Percentiles rank a stretch among this genome's conserved stretches.
phyloP scores from a whole-genome alignment of 2,113 vertebrate genomes.

The Mola mola region DNA sequence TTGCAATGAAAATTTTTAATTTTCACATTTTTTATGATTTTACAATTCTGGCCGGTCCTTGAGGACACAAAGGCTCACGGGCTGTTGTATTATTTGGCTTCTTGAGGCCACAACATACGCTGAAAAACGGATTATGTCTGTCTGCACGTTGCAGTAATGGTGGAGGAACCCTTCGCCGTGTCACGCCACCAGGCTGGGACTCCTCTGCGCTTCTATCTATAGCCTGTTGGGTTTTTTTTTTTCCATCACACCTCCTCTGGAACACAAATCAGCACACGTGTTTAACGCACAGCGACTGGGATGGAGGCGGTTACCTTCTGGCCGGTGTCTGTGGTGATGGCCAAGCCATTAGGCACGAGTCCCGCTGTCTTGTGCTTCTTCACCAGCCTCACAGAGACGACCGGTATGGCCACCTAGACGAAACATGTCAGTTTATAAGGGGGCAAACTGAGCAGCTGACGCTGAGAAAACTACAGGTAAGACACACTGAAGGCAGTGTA shows the following conservation, averaged over 20 bases:
- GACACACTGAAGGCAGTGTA: background rate
- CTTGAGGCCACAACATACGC: no score
- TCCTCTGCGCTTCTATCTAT: conserved; percentile 52
- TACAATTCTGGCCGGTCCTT: no score
- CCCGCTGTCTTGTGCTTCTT: conserved; percentile 96
- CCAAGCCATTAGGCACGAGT: conserved; percentile 93
- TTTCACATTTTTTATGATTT: no score
- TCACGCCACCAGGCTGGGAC: conserved; percentile 4
- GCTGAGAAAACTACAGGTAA: conserved; percentile 2
- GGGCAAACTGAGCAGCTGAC: background rate
- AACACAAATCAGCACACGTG: conserved; percentile 36
- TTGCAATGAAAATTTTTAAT: no score
- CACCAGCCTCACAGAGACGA: conserved; percentile 90
- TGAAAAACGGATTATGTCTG: no score
- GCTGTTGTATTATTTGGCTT: no score
- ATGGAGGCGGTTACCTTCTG: conserved; percentile 86
- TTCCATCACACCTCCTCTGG: conserved; percentile 49
- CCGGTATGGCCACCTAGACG: conserved; percentile 89
- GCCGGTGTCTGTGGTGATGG: conserved; percentile 91
- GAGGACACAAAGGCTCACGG: no score
- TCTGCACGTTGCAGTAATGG: background rate
- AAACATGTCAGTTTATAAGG: background rate
- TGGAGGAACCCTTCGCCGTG: conserved; percentile 22
- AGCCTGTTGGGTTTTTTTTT: conserved; percentile 39
- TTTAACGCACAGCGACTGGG: conserved; percentile 23